Base-by-base conservation (phyloP, 2,888 invertebrate species). In the Aphidius colemani region DNA sequence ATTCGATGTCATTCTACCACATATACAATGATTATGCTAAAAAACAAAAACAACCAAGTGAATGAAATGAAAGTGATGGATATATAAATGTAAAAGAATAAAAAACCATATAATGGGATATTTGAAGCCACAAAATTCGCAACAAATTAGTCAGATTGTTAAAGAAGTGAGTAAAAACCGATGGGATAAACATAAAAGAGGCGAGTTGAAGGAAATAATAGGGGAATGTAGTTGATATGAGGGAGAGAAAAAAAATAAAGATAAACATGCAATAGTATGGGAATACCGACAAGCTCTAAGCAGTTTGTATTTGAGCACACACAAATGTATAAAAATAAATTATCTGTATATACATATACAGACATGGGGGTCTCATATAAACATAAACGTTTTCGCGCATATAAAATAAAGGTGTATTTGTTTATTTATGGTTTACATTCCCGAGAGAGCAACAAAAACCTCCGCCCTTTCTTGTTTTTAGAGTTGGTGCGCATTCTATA, bases 391-490 rank as follows among this genome's bases (percentile, higher is more conserved):
- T 72, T 66, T 55, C 70, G 70, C 68, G 55, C 40, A 41, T 53
- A 44, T 11, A 55, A 46, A 53, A 11, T 13, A 55, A 45, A 46
- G 11, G n/a, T 41, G 70, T 64, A 65, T 68, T 75, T 68, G 67
- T 70, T 75, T 76, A 76, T 76, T 75, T 76, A 76, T 72, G 72
- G 66, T 65, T 71, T 71, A 71, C 3, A 30, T 30, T 70, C 65
- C 53, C 65, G 59, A 64, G 65, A 30, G 30, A 65, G 63, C 64
- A 63, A 45, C 49, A 57, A 58, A 18, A 53, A 65, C 51, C 64
- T 63, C 53, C 51, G 43, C 45, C 53, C 51, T 55, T 69, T 69
- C 30, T 13, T 49, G 55, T 51, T 61, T 65, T 53, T 50, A 30
- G 30, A 30, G 5, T 30, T 30, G 30, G 30, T 30, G 5, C 30